Evolutionary conservation across 2,888 invertebrate genomes (phyloP), one percentile per base, ranked within the genome.

Genomic region (Crossocerus cetratus): DNA sequence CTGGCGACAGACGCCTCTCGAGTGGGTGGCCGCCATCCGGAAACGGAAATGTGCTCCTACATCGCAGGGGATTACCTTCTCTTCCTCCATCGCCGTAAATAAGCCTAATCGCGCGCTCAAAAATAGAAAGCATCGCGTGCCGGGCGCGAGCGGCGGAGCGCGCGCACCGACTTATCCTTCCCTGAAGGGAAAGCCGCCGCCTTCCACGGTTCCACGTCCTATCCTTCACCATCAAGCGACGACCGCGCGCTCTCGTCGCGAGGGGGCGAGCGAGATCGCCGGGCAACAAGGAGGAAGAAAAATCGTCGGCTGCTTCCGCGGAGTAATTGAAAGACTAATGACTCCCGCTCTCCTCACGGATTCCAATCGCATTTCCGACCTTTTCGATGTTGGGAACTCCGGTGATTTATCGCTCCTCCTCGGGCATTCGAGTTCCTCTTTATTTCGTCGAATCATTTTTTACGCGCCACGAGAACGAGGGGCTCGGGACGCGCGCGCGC

Each of bases 41-140:
- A 80, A 81, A 68, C 76, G 82, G 77, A 81, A 83, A 76, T 32
- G 57, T 44, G 44, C 43, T 65, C 32, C 58, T 55, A 45, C 60
- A 54, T 58, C 56, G 44, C 32, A 32, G 20, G 62, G 62, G 56
- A 64, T 44, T 63, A 58, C 67, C 66, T 68, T 69, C 68, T 42
- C 54, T 64, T 53, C 73, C 62, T 16, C 56, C 58, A 60, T 61
- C 45, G 75, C 74, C 73, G 69, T 78, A 83, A 84, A 83, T 78
- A 83, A 79, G 73, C 64, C 81, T 77, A 80, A 84, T 82, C 83
- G 79, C 62, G 73, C 43, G 58, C 69, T 76, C 74, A 60, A 64
- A 80, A 84, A 84, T 81, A 84, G 81, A 77, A 76, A 78, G 65
- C 69, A 57, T 66, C 74, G 65, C 68, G 69, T 56, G 72, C 59